Evolutionary conservation across 2,113 vertebrate genomes (phyloP), one percentile per base, ranked within the genome.

Genomic region (Ophthalmotilapia sp.): DNA sequence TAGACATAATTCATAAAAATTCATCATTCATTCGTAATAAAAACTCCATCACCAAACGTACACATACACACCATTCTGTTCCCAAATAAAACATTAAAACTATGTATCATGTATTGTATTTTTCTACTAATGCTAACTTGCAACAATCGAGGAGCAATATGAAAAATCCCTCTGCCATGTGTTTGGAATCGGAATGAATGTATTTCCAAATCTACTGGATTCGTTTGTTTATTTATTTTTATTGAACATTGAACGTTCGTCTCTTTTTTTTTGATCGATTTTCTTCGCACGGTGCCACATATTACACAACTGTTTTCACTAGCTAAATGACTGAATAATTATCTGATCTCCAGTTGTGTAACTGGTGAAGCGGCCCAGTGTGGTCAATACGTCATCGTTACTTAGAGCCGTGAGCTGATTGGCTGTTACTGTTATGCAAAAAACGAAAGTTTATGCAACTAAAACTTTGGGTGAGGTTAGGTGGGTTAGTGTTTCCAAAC

Each of bases 371-470:
- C 5, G 42, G 4, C 42, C 40, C 70, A 11, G 42, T 31, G 15
- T 19, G 70, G 8, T 49, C 7, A 47, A 0, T 10, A 5, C 1
- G 0, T 47, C 14, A 7, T 47, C 0, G 15, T 14, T 47, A 7
- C 42, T 12, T 1, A 47, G 42, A 7, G 23, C 70, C 12, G 23
- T 2, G 21, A 49, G 70, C 70, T 12, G 23, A 49, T 3, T 49
- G 45, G 42, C 42, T 49, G 23, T 31, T 77, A 77, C 42, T 31
- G 70, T 49, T 77, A 31, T 49, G 1, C 7, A 75, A 75, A 70
- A 75, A 75, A 49, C 42, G 5, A 12, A 75, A 75, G 70, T 49
- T 75, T 75, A 4, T 49, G 70, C 42, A 19, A 31, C 42, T 31
- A 49, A 77, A 77, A 49, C 26, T 77, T 49, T 19, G 70, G 42